These are phyloP conservation scores for Camponotus floridanus DNA, from an alignment of 1,140 invertebrate genomes.

Conservation along the genomic window DNA sequence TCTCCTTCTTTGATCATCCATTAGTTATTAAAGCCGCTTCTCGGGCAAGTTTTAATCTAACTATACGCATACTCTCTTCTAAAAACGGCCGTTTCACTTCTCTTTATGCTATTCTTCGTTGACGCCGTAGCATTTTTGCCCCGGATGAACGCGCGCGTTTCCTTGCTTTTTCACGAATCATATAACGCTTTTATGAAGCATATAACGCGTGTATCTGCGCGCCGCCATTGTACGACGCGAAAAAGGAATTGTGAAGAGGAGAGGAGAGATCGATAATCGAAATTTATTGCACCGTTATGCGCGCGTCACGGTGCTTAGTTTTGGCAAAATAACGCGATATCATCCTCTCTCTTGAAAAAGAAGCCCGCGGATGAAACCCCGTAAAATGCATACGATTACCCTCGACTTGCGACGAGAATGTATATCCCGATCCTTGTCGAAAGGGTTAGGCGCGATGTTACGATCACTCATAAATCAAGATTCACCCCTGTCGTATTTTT, in stretches of 20 bases:
- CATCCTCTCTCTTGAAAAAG: slow-evolving; percentile 8
- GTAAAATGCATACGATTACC: slow-evolving; percentile 84
- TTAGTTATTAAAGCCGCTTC: slow-evolving; percentile 68
- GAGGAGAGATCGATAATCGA: slow-evolving; percentile 76
- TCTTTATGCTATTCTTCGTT: not conserved
- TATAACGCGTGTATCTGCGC: slow-evolving; percentile 68
- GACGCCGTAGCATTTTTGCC: not conserved
- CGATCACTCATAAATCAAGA: slow-evolving; percentile 80
- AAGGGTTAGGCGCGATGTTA: slow-evolving; percentile 74
- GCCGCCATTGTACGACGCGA: slow-evolving; percentile 67
- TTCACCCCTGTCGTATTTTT: slow-evolving; percentile 62
- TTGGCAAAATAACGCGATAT: slow-evolving; percentile 68
- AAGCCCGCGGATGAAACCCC: slow-evolving; percentile 65
- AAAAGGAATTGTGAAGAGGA: slow-evolving; percentile 66
- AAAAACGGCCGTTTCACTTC: slow-evolving; percentile 55
- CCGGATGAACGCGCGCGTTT: slow-evolving; percentile 43
- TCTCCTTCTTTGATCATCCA: slow-evolving; percentile 45
- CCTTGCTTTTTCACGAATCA: slow-evolving; percentile 65
- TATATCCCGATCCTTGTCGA: slow-evolving; percentile 66
- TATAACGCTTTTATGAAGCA: slow-evolving; percentile 68
- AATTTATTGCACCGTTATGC: slow-evolving; percentile 82
- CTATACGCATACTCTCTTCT: slow-evolving; percentile 20
- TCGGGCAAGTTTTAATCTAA: slow-evolving; percentile 52
- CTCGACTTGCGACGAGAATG: slow-evolving; percentile 64
- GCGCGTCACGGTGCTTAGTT: slow-evolving; percentile 79